Percentiles rank a stretch among this genome's conserved stretches.
These are phyloP conservation scores for Pantherophis guttatus DNA, from an alignment of 2,113 vertebrate genomes.

Conservation along the genomic window DNA sequence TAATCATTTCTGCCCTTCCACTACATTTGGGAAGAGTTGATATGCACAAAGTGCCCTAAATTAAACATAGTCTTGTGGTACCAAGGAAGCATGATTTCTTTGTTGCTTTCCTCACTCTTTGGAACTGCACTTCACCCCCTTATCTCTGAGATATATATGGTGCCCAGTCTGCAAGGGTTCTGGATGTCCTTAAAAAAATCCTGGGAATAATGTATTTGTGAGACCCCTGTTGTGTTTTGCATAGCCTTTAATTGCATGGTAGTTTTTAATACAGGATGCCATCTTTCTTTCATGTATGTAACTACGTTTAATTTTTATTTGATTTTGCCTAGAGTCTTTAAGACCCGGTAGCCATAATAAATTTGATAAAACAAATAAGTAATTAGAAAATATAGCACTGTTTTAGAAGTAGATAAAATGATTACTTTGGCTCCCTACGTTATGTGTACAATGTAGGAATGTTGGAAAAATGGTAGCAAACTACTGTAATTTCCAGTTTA, in stretches of 20 bases:
- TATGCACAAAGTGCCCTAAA: not conserved
- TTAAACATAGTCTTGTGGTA: not conserved
- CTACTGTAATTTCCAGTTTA: not conserved
- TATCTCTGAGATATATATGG: not conserved
- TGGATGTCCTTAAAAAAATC: not conserved
- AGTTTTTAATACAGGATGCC: not conserved
- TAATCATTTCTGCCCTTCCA: not conserved
- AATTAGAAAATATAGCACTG: not conserved
- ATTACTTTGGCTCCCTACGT: not conserved
- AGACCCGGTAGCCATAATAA: not conserved
- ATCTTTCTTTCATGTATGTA: not conserved
- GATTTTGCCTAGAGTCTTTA: not conserved
- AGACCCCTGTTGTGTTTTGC: not conserved
- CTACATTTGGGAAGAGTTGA: not conserved
- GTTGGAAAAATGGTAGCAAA: not conserved
- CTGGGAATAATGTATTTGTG: not conserved
- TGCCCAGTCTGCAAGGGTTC: not conserved
- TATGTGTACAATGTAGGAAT: not conserved
- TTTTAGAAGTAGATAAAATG: not conserved
- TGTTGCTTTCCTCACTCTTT: not conserved
- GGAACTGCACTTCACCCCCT: not conserved
- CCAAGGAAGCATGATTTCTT: not conserved
- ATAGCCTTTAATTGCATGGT: not conserved
- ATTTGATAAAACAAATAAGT: not conserved
- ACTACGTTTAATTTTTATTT: not conserved